Evolutionary conservation across 2,797 vertebrate genomes (phyloP).

Genomic region (Botia kubotai): DNA sequence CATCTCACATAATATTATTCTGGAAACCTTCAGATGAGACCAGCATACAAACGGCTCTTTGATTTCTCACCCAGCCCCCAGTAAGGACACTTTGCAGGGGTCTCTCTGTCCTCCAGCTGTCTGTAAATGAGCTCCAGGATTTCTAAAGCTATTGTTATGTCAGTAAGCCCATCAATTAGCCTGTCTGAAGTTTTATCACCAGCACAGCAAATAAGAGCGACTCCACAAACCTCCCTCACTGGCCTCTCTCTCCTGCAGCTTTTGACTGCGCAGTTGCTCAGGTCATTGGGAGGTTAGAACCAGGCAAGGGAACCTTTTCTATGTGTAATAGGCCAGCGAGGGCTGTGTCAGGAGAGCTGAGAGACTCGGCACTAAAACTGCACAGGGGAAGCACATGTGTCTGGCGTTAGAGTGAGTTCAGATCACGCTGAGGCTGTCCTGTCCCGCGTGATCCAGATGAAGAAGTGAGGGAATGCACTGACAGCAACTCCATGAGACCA

Average conservation of each 20-base stretch:
- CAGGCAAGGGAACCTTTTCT: constrained; percentile 85
- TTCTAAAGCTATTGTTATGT: constrained; percentile 99
- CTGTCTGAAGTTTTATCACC: constrained; percentile 99
- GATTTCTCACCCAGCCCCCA: constrained; percentile 64
- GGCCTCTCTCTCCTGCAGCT: constrained; percentile 89
- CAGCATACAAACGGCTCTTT: constrained; percentile 77
- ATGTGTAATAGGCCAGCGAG: constrained; percentile 72
- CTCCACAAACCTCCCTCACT: constrained; percentile 87
- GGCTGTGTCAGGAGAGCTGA: constrained; percentile 68
- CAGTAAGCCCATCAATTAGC: constrained; percentile 99
- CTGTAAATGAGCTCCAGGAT: constrained; percentile 99
- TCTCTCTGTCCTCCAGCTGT: constrained; percentile 90
- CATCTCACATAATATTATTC: constrained; percentile 65
- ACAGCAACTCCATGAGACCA: constrained; percentile 75
- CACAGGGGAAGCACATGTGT: constrained; percentile 83
- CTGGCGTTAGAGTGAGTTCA: constrained; percentile 87
- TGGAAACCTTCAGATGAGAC: constrained; percentile 69
- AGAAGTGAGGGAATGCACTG: constrained; percentile 53
- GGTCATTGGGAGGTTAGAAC: constrained; percentile 94
- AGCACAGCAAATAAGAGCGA: constrained; percentile 89
- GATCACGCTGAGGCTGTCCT: constrained; percentile 77
- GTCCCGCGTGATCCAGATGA: constrained; percentile 70
- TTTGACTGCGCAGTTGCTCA: constrained; percentile 85
- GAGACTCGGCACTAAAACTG: constrained; percentile 60
- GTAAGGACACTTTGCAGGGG: constrained; percentile 77